Conservation (phyloP, 2,797 vertebrate species). For the Limnodromus scolopaceus region DNA sequence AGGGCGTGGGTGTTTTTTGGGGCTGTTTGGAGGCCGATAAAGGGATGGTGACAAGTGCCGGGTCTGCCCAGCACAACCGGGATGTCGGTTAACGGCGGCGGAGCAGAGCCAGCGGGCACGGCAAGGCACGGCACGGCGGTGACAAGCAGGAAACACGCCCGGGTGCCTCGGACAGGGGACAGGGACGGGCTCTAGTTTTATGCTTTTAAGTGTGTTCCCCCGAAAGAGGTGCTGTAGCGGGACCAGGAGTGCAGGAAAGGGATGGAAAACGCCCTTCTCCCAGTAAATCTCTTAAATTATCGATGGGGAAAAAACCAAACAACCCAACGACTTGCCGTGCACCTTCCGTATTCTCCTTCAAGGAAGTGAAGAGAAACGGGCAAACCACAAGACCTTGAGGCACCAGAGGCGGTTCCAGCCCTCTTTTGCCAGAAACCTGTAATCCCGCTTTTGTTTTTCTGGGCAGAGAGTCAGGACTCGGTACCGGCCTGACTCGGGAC, state of each 20-base stretch:
- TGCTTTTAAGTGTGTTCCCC: fast-evolving
- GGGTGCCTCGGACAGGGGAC: fast-evolving
- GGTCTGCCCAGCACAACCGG: fast-evolving
- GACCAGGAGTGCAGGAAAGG: not conserved
- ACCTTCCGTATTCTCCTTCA: not conserved
- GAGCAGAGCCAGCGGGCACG: not conserved
- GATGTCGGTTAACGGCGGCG: fast-evolving
- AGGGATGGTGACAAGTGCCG: fast-evolving
- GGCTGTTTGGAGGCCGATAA: not conserved
- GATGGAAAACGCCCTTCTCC: not conserved
- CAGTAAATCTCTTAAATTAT: not conserved
- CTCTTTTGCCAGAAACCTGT: fast-evolving
- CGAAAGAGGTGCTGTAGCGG: fast-evolving
- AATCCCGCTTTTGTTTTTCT: not conserved
- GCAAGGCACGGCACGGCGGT: too few relatives aligned
- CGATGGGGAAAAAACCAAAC: not conserved
- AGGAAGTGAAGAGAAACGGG: not conserved
- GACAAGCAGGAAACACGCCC: not conserved
- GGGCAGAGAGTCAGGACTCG: not conserved
- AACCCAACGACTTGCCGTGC: fast-evolving
- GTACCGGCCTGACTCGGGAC: fast-evolving
- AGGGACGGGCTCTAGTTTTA: not conserved
- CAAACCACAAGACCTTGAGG: not conserved
- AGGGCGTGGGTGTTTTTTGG: not conserved
- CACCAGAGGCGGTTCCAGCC: fast-evolving